Evolutionary conservation across 2,113 vertebrate species (phyloP), one percentile per base, ranked within the genome.

Genomic region (Caloenas nicobarica): DNA sequence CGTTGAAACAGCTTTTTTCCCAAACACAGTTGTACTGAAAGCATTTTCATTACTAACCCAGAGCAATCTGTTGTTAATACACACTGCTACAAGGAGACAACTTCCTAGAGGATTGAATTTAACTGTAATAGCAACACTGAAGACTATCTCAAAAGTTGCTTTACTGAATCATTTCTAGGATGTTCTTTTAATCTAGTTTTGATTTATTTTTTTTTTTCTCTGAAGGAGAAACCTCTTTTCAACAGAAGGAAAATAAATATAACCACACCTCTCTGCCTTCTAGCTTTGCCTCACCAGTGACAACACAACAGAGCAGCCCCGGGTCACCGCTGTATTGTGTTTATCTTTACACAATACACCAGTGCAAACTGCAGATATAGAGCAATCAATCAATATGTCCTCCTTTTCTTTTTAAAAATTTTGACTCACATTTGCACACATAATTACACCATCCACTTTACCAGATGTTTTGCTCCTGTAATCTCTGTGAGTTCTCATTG

Each of bases 341-440:
- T 26, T 38, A 22, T 51, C 46, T 40, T 12, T 19, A 50, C 19
- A 73, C 71, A 56, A 2, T 2, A 23, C 24, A 25, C 7, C 68
- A 14, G 54, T 9, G 25, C 0, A 0, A 66, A 14, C 40, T 18
- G 16, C 3, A 70, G 44, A 3, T 25, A 21, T 38, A 23, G 19
- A 83, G 68, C 25, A 29, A 13, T 15, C 9, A 61, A 48, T 11
- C 46, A 70, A 0, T 36, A 65, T 3, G n/a, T 77, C 23, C 56
- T 89, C 36, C 50, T 54, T 19, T 31, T 4, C 38, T 33, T 16
- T n/a, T 78, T 23, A 7, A 7, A 58, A 54, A 33, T 25, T 11
- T 25, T 60, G 16, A 24, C 68, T 70, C 28, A 8, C 9, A 31
- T 62, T 81, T 81, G 61, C 42, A 74, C 33, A 33, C 5, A 1